Base-by-base conservation (phyloP, 2,113 vertebrate species). In the Paramormyrops kingsleyae region DNA sequence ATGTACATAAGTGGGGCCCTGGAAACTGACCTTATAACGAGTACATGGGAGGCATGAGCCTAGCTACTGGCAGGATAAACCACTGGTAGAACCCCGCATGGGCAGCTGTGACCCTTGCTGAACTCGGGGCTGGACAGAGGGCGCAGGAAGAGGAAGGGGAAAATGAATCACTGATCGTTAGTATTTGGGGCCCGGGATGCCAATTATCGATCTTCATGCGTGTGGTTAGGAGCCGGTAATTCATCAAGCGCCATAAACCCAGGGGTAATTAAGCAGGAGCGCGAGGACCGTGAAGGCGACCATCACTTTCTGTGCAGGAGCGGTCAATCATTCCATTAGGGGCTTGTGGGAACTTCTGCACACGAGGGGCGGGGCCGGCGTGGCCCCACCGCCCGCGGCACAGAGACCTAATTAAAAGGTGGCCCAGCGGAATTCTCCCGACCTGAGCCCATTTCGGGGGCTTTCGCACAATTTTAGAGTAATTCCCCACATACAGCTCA, bases 381-480 rank as follows among this genome's bases (percentile, higher is more conserved):
- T 92, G 93, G 95, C 95, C 92, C 92, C 91, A 90, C 92, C 84
- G 84, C 93, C 95, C 93, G 91, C 91, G 94, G 96, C 94, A 90
- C 92, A 91, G 92, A 94, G 93, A 94, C 94, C 95, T 96, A 96
- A 96, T 96, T 96, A 96, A 94, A 94, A 94, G 94, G 92, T 94
- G 92, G 93, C 95, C 95, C 94, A 91, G 91, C 92, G 95, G 95
- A 95, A 96, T 96, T 95, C 92, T 91, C 93, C 91, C 90, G 93
- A 91, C 90, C 89, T 83, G 89, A 90, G 88, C 93, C 91, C 93
- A 90, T 94, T 95, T 94, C 90, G 42, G 91, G 91, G 88, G 87
- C 86, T 93, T 92, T 92, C 59, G 87, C 88, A 88, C 70, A 88
- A 90, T 91, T 91, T 89, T 83, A 83, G 83, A 86, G 24, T 66